phyloP scores from a whole-genome alignment of 2,888 invertebrate species.

The Drosophila greeni region DNA sequence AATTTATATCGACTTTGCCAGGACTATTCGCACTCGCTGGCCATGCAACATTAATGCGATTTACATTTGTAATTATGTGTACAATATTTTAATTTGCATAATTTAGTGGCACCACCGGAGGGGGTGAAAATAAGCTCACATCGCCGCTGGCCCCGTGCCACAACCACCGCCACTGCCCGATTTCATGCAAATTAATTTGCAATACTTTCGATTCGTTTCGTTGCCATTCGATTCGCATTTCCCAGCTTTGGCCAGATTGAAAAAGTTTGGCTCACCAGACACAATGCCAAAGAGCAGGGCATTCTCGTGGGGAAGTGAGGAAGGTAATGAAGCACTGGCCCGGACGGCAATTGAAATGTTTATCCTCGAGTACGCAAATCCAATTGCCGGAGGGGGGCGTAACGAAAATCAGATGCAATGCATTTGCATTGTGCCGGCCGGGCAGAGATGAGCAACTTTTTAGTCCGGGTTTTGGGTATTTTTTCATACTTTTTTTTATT shows the following conservation, averaged over 20 bases:
- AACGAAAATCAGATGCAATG: conserved; percentile 38
- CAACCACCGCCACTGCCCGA: not conserved
- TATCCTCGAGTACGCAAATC: conserved; percentile 67
- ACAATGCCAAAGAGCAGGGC: conserved; percentile 22
- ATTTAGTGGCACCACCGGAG: conserved; percentile 49
- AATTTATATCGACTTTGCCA: conserved; percentile 60
- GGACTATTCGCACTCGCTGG: conserved; percentile 39
- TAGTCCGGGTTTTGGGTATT: not conserved
- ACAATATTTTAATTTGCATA: conserved; percentile 72
- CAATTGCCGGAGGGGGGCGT: conserved; percentile 53
- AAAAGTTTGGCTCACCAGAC: conserved; percentile 53
- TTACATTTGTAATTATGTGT: conserved; percentile 70
- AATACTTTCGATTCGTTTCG: conserved; percentile 38
- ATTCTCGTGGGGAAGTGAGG: not conserved
- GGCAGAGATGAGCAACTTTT: conserved; percentile 34
- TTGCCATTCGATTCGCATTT: conserved; percentile 28
- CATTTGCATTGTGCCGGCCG: conserved; percentile 38
- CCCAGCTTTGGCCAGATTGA: conserved; percentile 57
- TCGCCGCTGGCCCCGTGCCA: conserved; percentile 1
- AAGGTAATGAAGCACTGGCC: conserved; percentile 65
- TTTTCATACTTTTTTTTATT: not conserved
- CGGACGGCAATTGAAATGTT: conserved; percentile 66
- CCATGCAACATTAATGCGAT: conserved; percentile 64
- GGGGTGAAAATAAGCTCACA: not conserved
- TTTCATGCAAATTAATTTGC: conserved; percentile 61